Percentiles rank a stretch among this genome's conserved stretches.
Evolutionary conservation across 2,113 vertebrate species (phyloP).

Genomic region (Lampris incognitus): DNA sequence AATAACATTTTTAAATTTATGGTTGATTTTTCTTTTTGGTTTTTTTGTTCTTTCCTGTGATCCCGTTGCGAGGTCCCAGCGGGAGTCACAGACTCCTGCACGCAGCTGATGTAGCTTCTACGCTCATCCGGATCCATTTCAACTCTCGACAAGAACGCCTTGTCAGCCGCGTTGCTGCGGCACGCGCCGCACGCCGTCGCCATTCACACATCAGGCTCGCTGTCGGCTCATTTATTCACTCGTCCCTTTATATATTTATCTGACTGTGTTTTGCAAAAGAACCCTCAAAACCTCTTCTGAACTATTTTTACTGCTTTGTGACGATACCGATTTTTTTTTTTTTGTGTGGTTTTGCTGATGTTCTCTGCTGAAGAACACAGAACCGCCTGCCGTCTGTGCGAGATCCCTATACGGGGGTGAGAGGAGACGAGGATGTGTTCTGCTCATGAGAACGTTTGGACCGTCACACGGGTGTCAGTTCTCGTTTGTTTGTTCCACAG

Average conservation of each 20-base stretch:
- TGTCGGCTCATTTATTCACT: conserved; percentile 21
- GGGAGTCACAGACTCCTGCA: conserved; percentile 45
- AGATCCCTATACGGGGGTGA: conserved; percentile 39
- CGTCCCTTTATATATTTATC: not conserved
- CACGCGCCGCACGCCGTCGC: conserved; percentile 30
- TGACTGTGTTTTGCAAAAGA: conserved; percentile 25
- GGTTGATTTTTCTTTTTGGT: conserved; percentile 36
- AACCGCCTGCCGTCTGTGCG: conserved; percentile 42
- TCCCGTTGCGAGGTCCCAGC: conserved; percentile 34
- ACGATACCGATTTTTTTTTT: conserved; percentile 21
- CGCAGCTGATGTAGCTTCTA: conserved; percentile 49
- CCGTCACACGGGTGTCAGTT: conserved; percentile 76
- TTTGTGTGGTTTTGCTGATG: not conserved
- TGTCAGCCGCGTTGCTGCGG: conserved; percentile 37
- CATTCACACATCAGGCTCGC: conserved; percentile 22
- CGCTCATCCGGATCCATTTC: conserved; percentile 57
- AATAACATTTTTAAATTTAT: conserved; percentile 18
- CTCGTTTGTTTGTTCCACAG: conserved; percentile 73
- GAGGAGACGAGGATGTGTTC: conserved; percentile 37
- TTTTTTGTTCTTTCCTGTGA: conserved; percentile 26
- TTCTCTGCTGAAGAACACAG: conserved; percentile 43
- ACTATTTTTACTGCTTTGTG: conserved; percentile 39
- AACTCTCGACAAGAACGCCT: conserved; percentile 50
- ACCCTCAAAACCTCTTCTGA: conserved; percentile 47
- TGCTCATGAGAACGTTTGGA: conserved; percentile 67